A percentile compares a stretch with the other conserved stretches of the same genome.
phyloP scores from a whole-genome alignment of 2,113 vertebrate species.

The Ptyas mucosa region DNA sequence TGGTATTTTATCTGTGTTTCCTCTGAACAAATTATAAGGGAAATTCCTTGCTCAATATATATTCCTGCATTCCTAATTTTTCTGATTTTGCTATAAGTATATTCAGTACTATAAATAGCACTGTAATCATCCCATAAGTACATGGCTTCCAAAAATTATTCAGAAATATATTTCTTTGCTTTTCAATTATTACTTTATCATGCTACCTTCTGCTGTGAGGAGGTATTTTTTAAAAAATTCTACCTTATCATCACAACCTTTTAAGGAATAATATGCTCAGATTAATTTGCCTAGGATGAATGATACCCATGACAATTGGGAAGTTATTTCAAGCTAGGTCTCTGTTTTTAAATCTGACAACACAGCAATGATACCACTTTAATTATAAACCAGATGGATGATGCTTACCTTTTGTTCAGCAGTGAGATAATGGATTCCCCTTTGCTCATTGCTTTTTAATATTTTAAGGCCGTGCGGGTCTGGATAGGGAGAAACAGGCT shows the following conservation, averaged over 20 bases:
- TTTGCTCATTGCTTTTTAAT: not conserved
- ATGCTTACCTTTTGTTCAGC: not conserved
- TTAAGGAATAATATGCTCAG: not conserved
- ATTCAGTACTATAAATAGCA: not conserved
- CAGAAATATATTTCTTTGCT: not conserved
- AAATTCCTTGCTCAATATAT: not conserved
- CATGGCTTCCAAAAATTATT: not conserved
- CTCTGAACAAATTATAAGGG: not conserved
- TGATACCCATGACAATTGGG: too few relatives aligned
- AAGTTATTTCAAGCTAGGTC: not conserved
- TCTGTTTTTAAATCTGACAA: not conserved
- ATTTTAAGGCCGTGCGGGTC: too few relatives aligned
- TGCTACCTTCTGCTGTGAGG: not conserved
- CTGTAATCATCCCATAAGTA: not conserved
- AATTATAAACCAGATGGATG: not conserved
- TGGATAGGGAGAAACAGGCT: too few relatives aligned
- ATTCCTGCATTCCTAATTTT: not conserved
- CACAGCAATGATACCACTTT: not conserved
- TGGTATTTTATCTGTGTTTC: not conserved
- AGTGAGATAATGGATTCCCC: not conserved
- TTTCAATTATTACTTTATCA: not conserved
- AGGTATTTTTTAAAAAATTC: too few relatives aligned
- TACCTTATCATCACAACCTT: not conserved
- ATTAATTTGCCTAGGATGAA: not conserved
- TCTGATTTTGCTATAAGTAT: not conserved